Base-by-base conservation (phyloP, 2,113 vertebrate species). In the Petromus typicus region DNA sequence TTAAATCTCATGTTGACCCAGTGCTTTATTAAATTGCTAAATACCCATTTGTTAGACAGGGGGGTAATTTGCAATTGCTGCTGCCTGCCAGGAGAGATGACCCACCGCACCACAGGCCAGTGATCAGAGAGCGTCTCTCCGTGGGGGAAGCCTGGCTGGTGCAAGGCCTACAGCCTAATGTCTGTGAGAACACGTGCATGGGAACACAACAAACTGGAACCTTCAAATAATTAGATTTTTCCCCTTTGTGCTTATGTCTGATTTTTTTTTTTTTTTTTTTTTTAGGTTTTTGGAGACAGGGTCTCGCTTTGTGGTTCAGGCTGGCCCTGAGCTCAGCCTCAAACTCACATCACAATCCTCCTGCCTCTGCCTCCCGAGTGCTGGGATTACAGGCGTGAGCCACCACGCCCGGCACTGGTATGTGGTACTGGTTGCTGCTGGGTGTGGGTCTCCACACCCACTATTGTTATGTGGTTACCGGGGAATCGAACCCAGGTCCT, bases 11-110 rank as follows among this genome's bases (percentile, higher is more conserved):
- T 51, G 45, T 54, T 80, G 61, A 84, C 25, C 61, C 76, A 80
- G 27, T 75, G 40, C 67, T 94, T 89, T 71, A 75, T 59, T 82
- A 67, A 94, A 86, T 45, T 86, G 82, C 91, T 81, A 89, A 93
- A 90, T 90, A 40, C n/a, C 30, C 45, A 67, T 91, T 81, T 81
- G 45, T 89, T 89, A 8, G 0, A 79, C 93, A 86, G 45, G 40
- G 18, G 30, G 13, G 22, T 89, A 69, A 96, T 95, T 91, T 84
- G 34, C 43, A 45, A 63, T 93, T 86, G 30, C 34, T 56, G 51
- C 84, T 54, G 79, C 75, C 89, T 54, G 32, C 57, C 59, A 5
- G 7, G 56, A 51, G 76, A 89, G 30, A 69, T 25, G 82, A 73
- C 56, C 40, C 18, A 30, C 51, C 23, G 14, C 37, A 16, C 9